Conservation (phyloP, 2,797 vertebrate species). For the Borostomias antarcticus region DNA sequence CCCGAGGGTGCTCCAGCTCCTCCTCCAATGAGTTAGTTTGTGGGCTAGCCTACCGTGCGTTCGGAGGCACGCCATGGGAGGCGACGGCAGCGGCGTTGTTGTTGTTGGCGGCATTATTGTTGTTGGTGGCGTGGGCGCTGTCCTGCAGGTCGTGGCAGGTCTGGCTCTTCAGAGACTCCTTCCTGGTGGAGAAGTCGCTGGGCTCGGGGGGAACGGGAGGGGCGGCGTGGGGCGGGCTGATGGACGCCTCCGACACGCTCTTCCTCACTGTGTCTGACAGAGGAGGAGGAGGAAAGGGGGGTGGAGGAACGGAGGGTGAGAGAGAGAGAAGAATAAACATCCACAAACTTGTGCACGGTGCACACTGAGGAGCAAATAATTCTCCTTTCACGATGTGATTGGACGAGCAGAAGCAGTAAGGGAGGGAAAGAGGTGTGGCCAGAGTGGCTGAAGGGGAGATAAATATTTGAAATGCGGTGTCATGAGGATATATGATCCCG, state of each 20-base stretch:
- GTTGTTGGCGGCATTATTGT: constrained; percentile 29
- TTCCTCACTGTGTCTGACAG: constrained; percentile 77
- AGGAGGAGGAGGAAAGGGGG: background rate
- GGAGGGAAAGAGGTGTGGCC: too few species aligned
- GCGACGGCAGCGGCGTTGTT: constrained; percentile 47
- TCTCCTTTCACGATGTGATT: too few species aligned
- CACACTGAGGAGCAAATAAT: too few species aligned
- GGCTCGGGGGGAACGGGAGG: constrained; percentile 55
- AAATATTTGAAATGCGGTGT: too few species aligned
- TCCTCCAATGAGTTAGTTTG: constrained; percentile 19
- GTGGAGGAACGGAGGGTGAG: background rate
- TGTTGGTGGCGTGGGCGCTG: constrained; percentile 56
- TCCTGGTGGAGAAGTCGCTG: constrained; percentile 51
- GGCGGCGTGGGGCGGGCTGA: constrained; percentile 69
- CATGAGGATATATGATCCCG: too few species aligned
- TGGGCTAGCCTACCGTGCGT: constrained; percentile 55
- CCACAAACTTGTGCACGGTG: too few species aligned
- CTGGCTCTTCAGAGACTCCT: constrained; percentile 80
- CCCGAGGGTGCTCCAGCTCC: constrained; percentile 41
- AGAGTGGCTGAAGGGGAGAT: too few species aligned
- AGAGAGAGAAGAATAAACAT: background rate
- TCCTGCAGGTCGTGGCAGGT: constrained; percentile 76
- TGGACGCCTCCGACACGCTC: constrained; percentile 83
- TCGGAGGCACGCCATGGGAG: constrained; percentile 47
- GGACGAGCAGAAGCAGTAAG: too few species aligned